phyloP scores from a whole-genome alignment of 1,140 invertebrate genomes.

The Rhopalosiphum padi region DNA sequence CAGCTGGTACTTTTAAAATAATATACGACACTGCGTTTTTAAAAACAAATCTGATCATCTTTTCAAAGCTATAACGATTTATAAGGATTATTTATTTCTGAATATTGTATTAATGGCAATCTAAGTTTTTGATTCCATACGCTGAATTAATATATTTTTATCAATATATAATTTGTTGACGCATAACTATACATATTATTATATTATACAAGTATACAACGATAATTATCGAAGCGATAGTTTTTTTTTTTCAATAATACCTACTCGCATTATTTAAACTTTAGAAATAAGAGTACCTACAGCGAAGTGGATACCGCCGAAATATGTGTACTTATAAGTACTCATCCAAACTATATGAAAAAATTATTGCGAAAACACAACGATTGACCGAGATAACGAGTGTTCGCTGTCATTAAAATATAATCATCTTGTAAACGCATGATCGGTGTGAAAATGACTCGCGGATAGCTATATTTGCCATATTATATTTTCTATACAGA shows the following conservation, averaged over 20 bases:
- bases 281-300: not conserved
- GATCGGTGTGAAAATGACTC: not conserved
- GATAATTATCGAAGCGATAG: not conserved
- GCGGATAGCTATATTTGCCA: not conserved
- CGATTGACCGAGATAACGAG: slow-evolving; percentile 1
- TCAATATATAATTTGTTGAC: not conserved
- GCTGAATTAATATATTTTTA: not conserved
- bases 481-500: not conserved
- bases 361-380: not conserved
- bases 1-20: not conserved
- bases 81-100: not conserved
- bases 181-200: not conserved
- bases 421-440: not conserved
- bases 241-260: not conserved
- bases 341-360: not conserved
- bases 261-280: not conserved
- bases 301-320: not conserved
- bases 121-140: not conserved
- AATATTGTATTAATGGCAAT: not conserved
- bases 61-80: not conserved
- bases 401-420: not conserved
- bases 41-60: not conserved
- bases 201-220: not conserved
- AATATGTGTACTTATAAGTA: not conserved
- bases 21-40: not conserved